Percentiles rank a stretch among this genome's conserved stretches.
phyloP scores from a whole-genome alignment of 35 echinoderm and acorn worm species.

The Apostichopus californicus region DNA sequence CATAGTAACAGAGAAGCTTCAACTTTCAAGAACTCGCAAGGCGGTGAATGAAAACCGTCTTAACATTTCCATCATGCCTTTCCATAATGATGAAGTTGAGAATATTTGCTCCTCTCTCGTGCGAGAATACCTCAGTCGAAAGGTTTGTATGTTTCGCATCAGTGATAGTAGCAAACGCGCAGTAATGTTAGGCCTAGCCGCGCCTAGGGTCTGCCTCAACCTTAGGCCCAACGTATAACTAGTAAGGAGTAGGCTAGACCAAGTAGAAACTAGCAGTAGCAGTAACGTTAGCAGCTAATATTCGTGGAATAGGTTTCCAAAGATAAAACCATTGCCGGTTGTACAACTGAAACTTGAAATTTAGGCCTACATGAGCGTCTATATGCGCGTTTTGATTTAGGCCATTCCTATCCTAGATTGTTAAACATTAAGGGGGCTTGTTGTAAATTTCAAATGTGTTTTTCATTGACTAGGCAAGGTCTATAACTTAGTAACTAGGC shows the following conservation, averaged over 20 bases:
- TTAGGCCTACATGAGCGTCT: too few relatives aligned
- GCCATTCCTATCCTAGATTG: too few relatives aligned
- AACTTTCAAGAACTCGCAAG: not conserved
- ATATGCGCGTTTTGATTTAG: too few relatives aligned
- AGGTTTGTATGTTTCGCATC: not conserved
- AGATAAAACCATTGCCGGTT: too few relatives aligned
- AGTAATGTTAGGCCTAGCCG: not conserved
- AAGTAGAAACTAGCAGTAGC: not conserved
- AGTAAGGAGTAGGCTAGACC: not conserved
- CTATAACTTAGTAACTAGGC: too few relatives aligned
- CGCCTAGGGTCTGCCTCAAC: not conserved
- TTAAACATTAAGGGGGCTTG: too few relatives aligned
- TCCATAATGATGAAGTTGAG: not conserved
- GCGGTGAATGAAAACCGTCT: not conserved
- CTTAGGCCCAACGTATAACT: not conserved
- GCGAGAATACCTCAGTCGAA: conserved; percentile 14
- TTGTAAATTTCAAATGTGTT: too few relatives aligned
- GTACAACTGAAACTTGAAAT: not conserved
- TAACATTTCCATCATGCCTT: not conserved
- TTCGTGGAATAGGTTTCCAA: too few relatives aligned
- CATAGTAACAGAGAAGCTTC: too few relatives aligned
- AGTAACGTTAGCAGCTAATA: not conserved
- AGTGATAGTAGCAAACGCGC: not conserved
- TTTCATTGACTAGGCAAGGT: too few relatives aligned
- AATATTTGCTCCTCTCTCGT: conserved; percentile 12